A percentile compares a stretch with the other conserved stretches of the same genome.
Evolutionary conservation across 2,888 invertebrate genomes (phyloP).

Genomic region (Mongoloraphidia duomilia): DNA sequence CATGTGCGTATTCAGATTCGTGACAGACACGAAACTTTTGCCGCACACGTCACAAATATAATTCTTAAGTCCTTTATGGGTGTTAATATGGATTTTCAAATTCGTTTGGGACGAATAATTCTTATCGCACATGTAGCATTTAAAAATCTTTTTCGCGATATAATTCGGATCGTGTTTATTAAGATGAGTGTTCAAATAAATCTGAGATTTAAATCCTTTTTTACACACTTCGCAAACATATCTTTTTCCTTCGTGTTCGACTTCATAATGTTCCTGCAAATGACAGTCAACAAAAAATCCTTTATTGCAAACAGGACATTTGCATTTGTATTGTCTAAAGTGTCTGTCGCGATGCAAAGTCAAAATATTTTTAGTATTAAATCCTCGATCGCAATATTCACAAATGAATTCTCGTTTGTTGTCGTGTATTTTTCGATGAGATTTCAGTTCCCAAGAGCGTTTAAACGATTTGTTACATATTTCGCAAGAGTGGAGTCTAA

Average conservation of each 20-base stretch:
- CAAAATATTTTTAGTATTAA: conserved; percentile 21
- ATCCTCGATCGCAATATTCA: conserved; percentile 1
- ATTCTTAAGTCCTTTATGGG: neutral
- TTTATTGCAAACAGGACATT: neutral
- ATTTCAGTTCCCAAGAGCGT: neutral
- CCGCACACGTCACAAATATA: neutral
- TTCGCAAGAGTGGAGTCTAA: neutral
- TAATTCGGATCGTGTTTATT: neutral
- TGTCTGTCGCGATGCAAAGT: conserved; percentile 24
- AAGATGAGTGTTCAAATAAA: neutral
- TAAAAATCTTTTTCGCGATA: neutral
- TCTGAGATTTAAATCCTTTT: conserved; percentile 27
- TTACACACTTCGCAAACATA: conserved; percentile 31
- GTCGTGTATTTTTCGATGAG: neutral
- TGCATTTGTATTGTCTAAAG: conserved; percentile 21
- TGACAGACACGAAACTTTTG: neutral
- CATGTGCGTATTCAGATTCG: neutral
- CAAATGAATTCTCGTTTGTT: neutral
- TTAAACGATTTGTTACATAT: neutral
- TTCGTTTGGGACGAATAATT: neutral
- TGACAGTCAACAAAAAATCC: neutral
- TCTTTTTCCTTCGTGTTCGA: conserved; percentile 28
- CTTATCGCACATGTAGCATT: neutral
- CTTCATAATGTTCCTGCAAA: conserved; percentile 9
- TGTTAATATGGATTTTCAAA: neutral